Percentiles rank a stretch among this genome's conserved stretches.
Conservation (phyloP, 2,113 vertebrate genomes). For the Zosterops lateralis region DNA sequence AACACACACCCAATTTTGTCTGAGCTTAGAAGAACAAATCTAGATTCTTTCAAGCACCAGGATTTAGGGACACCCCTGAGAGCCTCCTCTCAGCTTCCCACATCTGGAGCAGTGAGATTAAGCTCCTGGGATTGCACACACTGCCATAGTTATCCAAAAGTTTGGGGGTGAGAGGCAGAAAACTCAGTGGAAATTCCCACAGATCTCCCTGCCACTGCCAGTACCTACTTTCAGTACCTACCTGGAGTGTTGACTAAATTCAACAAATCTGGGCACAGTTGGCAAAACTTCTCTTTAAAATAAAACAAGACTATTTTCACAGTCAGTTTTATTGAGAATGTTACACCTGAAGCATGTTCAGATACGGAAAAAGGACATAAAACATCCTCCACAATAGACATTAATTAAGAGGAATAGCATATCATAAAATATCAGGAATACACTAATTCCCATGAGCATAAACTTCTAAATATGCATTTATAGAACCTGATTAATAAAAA, state of each 20-base stretch:
- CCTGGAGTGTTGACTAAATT: not conserved
- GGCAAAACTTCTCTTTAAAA: not conserved
- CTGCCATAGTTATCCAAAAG: not conserved
- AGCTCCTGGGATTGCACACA: not conserved
- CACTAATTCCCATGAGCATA: not conserved
- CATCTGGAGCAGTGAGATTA: not conserved
- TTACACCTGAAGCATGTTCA: not conserved
- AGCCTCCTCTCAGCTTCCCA: not conserved
- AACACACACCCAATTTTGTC: not conserved
- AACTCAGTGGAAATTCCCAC: not conserved
- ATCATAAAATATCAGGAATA: not conserved
- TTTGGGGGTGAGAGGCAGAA: not conserved
- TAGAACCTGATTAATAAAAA: not conserved
- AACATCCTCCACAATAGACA: not conserved
- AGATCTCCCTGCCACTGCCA: not conserved
- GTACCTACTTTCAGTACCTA: not conserved
- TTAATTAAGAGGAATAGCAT: not conserved
- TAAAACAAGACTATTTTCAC: not conserved
- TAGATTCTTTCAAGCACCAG: not conserved
- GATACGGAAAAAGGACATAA: not conserved
- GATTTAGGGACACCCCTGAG: not conserved
- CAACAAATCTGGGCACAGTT: not conserved
- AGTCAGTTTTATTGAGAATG: not conserved
- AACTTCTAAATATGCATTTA: not conserved
- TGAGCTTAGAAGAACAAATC: not conserved